Evolutionary conservation across 1,140 invertebrate species (phyloP), one percentile per base, ranked within the genome.

Genomic region (Drosophila athabasca): DNA sequence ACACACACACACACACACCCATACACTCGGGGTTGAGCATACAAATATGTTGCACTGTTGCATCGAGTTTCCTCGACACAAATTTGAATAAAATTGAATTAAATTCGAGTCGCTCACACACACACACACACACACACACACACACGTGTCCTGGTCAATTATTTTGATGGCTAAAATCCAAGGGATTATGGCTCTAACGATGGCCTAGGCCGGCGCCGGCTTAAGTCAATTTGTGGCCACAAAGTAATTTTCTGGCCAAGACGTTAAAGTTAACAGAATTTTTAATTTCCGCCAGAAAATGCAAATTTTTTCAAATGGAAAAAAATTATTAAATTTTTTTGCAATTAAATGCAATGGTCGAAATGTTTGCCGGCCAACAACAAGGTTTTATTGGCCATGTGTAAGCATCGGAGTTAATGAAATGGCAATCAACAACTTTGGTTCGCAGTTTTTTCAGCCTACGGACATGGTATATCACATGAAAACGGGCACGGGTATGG

Each of bases 61-160:
- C 24, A 5, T 26, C 29, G 29, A 31, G 24, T 31, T 85, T 67
- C 74, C 35, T 11, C 62, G 61, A 59, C 41, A 81, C 74, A 78
- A 87, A 85, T 85, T 85, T 85, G 72, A 85, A 87, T 87, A 71
- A 87, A 85, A 85, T 85, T 78, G 78, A 85, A 85, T 85, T 85
- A 85, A 85, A 81, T 74, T 75, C 44, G 46, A 59, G 50, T 67
- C 59, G 35, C 35, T 31, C 46, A 55, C 55, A 64, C 46, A 35
- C 41, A 49, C 31, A 62, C 35, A 51, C 35, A 64, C 39, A 55
- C 35, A 24, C 26, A 19, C 17, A 26, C 13, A 48, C 52, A 59
- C 13, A 17, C 11, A n/a, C n/a, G n/a, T n/a, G n/a, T 7, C 4
- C 50, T 35, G 45, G 58, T 62, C 80, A 80, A 85, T 82, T 83